Conservation (phyloP, 2,797 vertebrate genomes). For the Coluber constrictor region DNA sequence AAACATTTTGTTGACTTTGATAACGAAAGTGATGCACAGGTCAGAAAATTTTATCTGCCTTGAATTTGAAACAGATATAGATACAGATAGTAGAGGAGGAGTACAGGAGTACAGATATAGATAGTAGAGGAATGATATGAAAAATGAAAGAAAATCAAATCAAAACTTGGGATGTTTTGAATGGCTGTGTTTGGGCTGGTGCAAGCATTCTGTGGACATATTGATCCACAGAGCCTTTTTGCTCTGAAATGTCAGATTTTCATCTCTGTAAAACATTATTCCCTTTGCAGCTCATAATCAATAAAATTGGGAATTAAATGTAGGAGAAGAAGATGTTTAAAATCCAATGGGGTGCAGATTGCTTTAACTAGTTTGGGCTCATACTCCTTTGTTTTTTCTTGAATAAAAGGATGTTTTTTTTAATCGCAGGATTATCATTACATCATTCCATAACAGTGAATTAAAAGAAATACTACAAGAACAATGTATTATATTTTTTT, state of each 20-base stretch:
- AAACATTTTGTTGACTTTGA: constrained; percentile 44
- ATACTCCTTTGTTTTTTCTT: not conserved
- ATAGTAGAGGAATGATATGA: constrained; percentile 51
- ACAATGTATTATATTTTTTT: not conserved
- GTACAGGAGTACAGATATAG: constrained; percentile 62
- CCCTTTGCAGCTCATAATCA: not conserved
- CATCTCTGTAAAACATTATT: constrained; percentile 23
- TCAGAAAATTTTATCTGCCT: constrained; percentile 55
- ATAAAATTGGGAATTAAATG: constrained; percentile 17
- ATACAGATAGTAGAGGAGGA: too few relatives aligned
- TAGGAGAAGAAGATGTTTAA: constrained; percentile 26
- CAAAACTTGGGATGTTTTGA: constrained; percentile 16
- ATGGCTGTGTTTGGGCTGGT: constrained; percentile 56
- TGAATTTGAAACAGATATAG: constrained; percentile 62
- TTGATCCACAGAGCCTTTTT: constrained; percentile 47
- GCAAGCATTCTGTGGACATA: constrained; percentile 54
- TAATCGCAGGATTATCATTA: not conserved
- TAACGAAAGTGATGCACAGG: constrained; percentile 55
- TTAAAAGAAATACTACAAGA: not conserved
- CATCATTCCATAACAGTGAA: not conserved
- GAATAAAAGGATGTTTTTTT: not conserved
- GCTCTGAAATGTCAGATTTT: constrained; percentile 41
- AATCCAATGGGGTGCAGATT: not conserved
- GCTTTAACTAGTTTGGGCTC: not conserved
- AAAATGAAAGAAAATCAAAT: constrained; percentile 51